phyloP scores from a whole-genome alignment of 1,140 invertebrate species.

The Drosophila sechellia region DNA sequence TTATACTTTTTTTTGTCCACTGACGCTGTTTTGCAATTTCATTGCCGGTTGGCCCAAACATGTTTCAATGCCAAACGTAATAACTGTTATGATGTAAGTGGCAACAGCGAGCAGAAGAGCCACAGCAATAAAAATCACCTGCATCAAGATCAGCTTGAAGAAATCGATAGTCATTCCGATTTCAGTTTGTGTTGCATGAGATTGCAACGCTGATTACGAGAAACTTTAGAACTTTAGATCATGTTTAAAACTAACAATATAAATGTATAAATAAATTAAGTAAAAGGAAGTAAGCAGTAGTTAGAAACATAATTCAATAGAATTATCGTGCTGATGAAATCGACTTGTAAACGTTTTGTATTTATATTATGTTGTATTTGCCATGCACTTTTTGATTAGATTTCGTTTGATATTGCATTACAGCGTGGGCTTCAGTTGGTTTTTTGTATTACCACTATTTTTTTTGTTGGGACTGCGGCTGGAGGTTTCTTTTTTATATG shows the following conservation, averaged over 20 bases:
- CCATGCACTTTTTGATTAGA: conserved; percentile 60
- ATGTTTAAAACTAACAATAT: neutral
- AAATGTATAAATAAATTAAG: too few species aligned
- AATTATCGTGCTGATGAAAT: neutral
- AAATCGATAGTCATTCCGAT: conserved; percentile 10
- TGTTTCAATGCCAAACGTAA: conserved; percentile 84
- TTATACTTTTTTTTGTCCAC: conserved; percentile 41
- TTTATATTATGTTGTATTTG: conserved; percentile 18
- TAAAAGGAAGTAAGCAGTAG: too few species aligned
- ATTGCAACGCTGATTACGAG: neutral
- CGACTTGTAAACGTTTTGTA: conserved; percentile 20
- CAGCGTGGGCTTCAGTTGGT: conserved; percentile 28
- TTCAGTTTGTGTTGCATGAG: neutral
- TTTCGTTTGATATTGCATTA: conserved; percentile 58
- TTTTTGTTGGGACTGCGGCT: conserved; percentile 11
- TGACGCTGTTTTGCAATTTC: conserved; percentile 68
- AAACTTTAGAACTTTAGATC: neutral
- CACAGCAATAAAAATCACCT: conserved; percentile 28
- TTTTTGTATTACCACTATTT: conserved; percentile 2
- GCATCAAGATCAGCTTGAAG: conserved; percentile 2
- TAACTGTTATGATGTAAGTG: conserved; percentile 82
- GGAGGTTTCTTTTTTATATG: conserved; percentile 21
- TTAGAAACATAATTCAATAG: too few species aligned
- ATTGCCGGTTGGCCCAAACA: conserved; percentile 73
- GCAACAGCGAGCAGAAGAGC: conserved; percentile 16